phyloP scores from a whole-genome alignment of 2,113 vertebrate species.

The Sapajus apella region DNA sequence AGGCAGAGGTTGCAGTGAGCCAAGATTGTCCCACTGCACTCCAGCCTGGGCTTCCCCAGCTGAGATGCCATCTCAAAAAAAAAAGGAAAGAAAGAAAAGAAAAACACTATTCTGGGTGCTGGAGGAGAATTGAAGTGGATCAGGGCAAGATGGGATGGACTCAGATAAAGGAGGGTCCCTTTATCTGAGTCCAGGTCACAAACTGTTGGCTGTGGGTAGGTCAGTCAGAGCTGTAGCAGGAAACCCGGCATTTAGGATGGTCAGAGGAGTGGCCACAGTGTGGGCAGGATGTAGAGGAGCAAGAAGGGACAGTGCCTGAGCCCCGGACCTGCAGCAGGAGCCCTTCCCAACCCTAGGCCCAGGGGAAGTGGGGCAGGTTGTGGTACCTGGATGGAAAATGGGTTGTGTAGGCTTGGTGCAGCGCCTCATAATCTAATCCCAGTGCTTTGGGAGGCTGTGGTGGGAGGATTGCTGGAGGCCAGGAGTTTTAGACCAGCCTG shows the following conservation, averaged over 20 bases:
- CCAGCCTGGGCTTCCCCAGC: no score
- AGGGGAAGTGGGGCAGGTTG: background rate
- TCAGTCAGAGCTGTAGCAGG: background rate
- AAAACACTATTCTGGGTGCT: no score
- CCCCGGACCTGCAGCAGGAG: background rate
- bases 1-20: no score
- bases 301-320: background rate
- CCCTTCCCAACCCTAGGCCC: background rate
- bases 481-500: no score
- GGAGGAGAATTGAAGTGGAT: background rate
- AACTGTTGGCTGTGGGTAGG: rapidly evolving
- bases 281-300: background rate
- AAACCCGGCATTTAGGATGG: background rate
- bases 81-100: no score
- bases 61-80: no score
- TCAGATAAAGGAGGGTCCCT: background rate
- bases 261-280: background rate
- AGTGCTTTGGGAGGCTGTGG: no score
- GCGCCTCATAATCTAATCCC: no score
- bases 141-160: background rate
- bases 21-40: no score
- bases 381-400: background rate
- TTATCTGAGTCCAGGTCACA: background rate
- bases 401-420: background rate
- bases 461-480: no score